A percentile compares a stretch with the other conserved stretches of the same genome.
phyloP scores from a whole-genome alignment of 2,113 vertebrate species.

The Myanophis thanlyinensis region DNA sequence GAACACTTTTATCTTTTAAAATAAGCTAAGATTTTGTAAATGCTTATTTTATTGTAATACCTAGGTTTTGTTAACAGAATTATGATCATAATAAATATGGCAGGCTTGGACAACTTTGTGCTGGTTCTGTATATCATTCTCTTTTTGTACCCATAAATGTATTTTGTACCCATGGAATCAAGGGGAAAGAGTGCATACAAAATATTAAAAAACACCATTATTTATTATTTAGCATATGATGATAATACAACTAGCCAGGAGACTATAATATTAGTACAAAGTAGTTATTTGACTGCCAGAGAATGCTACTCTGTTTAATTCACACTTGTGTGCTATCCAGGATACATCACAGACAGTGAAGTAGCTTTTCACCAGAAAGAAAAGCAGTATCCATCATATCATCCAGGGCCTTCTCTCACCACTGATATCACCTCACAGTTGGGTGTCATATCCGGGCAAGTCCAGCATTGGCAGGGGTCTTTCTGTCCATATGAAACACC shows the following conservation, averaged over 20 bases:
- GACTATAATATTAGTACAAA: background rate
- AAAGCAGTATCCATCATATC: background rate
- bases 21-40: background rate
- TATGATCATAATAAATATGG: background rate
- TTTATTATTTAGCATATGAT: background rate
- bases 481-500: background rate
- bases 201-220: background rate
- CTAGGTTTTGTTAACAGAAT: background rate
- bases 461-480: background rate
- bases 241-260: background rate
- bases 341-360: background rate
- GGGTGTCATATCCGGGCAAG: background rate
- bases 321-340: background rate
- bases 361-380: background rate
- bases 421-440: fast-evolving
- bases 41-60: background rate
- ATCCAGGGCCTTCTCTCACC: background rate
- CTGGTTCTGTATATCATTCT: background rate
- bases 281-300: background rate
- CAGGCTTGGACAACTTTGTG: background rate
- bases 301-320: background rate
- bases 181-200: background rate
- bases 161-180: background rate
- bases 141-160: background rate
- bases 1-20: background rate